Percentiles rank a stretch among this genome's conserved stretches.
Evolutionary conservation across 2,113 vertebrate species (phyloP).

Genomic region (Megalops atlanticus): DNA sequence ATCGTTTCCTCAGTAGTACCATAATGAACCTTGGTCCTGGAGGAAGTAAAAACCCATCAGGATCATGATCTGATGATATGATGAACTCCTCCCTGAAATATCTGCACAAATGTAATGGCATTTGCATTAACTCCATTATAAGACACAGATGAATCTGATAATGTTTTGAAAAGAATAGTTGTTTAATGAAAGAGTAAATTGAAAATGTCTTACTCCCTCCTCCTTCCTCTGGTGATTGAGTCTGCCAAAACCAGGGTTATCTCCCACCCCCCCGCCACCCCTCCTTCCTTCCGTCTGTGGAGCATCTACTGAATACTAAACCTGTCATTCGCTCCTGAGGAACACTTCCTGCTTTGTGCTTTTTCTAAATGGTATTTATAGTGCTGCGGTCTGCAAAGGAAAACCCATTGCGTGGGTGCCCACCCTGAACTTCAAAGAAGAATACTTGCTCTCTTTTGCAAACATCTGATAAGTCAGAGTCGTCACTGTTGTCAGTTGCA

Average conservation of each 20-base stretch:
- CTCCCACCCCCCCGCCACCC: not conserved
- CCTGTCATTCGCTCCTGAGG: not conserved
- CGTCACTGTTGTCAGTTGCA: not conserved
- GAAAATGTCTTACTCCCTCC: not conserved
- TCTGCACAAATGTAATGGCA: not conserved
- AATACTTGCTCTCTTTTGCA: not conserved
- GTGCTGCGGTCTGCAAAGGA: not conserved
- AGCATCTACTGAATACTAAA: conserved; percentile 2
- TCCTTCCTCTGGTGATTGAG: conserved; percentile 5
- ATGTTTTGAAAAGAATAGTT: not conserved
- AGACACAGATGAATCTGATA: not conserved
- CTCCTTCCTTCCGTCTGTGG: conserved; percentile 3
- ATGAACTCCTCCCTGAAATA: not conserved
- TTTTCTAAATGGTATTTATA: not conserved
- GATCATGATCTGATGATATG: not conserved
- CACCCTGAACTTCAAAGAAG: not conserved
- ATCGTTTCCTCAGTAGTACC: not conserved
- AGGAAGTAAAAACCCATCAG: not conserved
- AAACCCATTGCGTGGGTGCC: not conserved
- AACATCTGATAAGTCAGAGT: not conserved
- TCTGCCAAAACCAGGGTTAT: conserved; percentile 22
- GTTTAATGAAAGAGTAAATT: not conserved
- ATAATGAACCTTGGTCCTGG: not conserved
- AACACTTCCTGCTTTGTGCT: conserved; percentile 14
- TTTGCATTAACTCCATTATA: too few relatives aligned